Conservation (phyloP, 2,888 invertebrate species). For the Synergus laeviventris region DNA sequence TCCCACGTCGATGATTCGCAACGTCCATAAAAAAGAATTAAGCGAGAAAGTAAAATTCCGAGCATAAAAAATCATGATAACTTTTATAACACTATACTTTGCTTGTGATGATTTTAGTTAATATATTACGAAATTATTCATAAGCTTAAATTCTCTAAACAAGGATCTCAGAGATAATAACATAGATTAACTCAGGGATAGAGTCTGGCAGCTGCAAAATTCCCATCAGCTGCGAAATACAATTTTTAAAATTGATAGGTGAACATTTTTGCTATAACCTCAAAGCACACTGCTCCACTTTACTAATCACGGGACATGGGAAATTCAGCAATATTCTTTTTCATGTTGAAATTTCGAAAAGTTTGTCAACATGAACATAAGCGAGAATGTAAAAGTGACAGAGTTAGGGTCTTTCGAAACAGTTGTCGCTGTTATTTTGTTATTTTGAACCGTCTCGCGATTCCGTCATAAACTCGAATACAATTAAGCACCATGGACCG, state of each 20-base stretch:
- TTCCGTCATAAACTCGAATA: slow-evolving; percentile 1
- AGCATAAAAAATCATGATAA: not conserved
- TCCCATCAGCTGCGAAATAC: slow-evolving; percentile 7
- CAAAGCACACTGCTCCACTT: not conserved
- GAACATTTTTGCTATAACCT: not conserved
- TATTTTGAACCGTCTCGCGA: not conserved
- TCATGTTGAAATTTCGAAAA: not conserved
- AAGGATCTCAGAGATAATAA: slow-evolving; percentile 6
- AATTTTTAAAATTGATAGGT: slow-evolving; percentile 15
- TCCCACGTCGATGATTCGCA: not conserved
- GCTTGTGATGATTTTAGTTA: not conserved
- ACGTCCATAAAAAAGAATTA: not conserved
- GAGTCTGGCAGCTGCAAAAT: not conserved
- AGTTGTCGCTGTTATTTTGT: not conserved
- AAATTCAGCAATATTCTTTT: not conserved
- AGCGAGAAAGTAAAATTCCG: not conserved
- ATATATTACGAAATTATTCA: not conserved
- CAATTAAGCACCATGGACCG: not conserved
- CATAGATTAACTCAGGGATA: not conserved
- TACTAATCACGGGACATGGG: not conserved
- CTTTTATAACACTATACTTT: not conserved
- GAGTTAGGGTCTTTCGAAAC: not conserved
- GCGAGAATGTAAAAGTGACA: not conserved
- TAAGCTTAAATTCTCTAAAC: not conserved
- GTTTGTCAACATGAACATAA: not conserved